Conservation (phyloP, 2,797 vertebrate species). For the Scolopax rusticola region DNA sequence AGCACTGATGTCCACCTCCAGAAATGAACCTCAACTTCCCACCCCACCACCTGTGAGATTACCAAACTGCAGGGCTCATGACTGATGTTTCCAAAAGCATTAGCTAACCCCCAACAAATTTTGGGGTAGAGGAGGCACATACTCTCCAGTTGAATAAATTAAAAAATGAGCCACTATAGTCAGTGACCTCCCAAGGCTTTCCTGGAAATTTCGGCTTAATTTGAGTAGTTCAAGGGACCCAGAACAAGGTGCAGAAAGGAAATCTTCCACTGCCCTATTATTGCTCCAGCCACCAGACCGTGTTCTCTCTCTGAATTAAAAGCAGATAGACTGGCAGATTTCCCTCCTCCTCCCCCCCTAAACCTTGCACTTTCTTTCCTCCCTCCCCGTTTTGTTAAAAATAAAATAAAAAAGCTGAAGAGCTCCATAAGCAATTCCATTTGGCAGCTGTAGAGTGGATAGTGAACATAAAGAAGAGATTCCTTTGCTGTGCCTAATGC, state of each 20-base stretch:
- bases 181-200: neutral
- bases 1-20: neutral
- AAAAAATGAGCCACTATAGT: neutral
- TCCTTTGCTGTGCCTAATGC: constrained; percentile 61
- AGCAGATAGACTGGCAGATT: neutral
- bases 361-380: neutral
- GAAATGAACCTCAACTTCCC: neutral
- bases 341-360: neutral
- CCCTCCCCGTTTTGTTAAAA: constrained; percentile 25
- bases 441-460: constrained; percentile 65
- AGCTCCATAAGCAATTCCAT: constrained; percentile 30
- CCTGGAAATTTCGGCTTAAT: neutral
- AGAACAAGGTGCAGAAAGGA: neutral
- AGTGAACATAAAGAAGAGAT: constrained; percentile 54
- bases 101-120: neutral
- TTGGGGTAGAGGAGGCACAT: neutral
- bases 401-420: constrained; percentile 4
- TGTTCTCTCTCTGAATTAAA: constrained; percentile 3
- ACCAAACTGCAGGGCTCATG: neutral
- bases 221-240: neutral
- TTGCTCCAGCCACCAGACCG: neutral
- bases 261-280: neutral
- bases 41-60: neutral
- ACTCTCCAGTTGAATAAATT: neutral
- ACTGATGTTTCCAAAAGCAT: neutral